Evolutionary conservation across 1,140 invertebrate species (phyloP), one percentile per base, ranked within the genome.

Genomic region (Samia ricini): DNA sequence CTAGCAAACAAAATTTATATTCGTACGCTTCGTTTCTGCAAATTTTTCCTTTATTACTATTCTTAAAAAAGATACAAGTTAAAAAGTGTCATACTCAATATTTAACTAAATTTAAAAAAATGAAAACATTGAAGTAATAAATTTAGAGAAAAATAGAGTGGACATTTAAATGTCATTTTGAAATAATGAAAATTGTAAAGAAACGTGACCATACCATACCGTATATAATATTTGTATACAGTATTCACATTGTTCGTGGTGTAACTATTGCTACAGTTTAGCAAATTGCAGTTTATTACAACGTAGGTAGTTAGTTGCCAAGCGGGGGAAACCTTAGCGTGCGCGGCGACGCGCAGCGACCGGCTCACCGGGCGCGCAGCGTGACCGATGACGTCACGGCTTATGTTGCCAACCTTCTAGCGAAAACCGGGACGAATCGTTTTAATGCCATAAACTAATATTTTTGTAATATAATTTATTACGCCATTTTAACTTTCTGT

Each of bases 371-470:
- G 22, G 33, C 33, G 50, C 22, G 50, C 33, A 42, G 33, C 54
- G 24, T 56, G 54, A 56, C 54, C 54, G 54, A 26, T 56, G 56
- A 36, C 26, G 20, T 36, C 56, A 57, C 56, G 8, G n/a, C 22
- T 15, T 12, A 2, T 15, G 33, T 42, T 42, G 33, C 33, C 33
- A 42, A 15, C 33, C 33, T 42, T 15, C 1, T 15, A 10, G 33
- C 15, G 15, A 42, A 10, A 42, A 15, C 33, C 33, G 15, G n/a
- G 15, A 42, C 33, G 2, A 15, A 42, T 12, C 8, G 15, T 12
- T 10, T 42, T 7, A 15, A 15, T 42, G 7, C 33, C 10, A 10
- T 36, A n/a, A n/a, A n/a, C n/a, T n/a, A n/a, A n/a, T n/a, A n/a
- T n/a, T n/a, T n/a, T n/a, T n/a, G n/a, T n/a, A n/a, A n/a, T n/a